These are phyloP conservation scores for Apotomis capreana DNA, from an alignment of 2,888 invertebrate species.

Conservation along the genomic window DNA sequence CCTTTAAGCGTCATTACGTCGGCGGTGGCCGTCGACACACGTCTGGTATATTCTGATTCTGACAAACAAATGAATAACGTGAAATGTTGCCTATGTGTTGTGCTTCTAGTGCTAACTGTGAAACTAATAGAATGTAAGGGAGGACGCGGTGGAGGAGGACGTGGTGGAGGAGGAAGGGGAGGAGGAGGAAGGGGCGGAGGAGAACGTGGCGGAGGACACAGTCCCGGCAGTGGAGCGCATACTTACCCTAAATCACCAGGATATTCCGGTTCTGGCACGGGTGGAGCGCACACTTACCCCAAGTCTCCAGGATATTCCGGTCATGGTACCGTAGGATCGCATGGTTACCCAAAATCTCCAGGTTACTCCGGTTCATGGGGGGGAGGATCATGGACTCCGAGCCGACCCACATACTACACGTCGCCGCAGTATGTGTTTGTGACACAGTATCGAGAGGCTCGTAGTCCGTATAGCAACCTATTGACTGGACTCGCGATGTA, in stretches of 20 bases:
- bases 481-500: slow-evolving; percentile 46
- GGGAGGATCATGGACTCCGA: slow-evolving; percentile 8
- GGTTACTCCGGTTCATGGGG: slow-evolving; percentile 26
- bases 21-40: slow-evolving; percentile 9
- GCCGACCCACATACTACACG: slow-evolving; percentile 37
- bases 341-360: slow-evolving; percentile 25
- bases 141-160: slow-evolving; percentile 18
- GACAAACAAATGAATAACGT: slow-evolving; percentile 21
- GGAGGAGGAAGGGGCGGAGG: not conserved
- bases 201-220: too few relatives aligned
- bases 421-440: slow-evolving; percentile 44
- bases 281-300: slow-evolving; percentile 12
- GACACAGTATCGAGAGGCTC: slow-evolving; percentile 41
- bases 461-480: slow-evolving; percentile 42
- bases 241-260: slow-evolving; percentile 27
- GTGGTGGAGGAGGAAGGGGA: not conserved
- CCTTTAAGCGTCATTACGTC: not conserved
- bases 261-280: not conserved
- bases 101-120: slow-evolving; percentile 44
- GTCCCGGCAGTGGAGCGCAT: slow-evolving; percentile 18
- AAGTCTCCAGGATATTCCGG: slow-evolving; percentile 25
- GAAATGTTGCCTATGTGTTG: slow-evolving; percentile 23
- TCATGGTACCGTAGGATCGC: slow-evolving; percentile 24
- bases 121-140: slow-evolving; percentile 31
- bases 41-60: not conserved